A percentile compares a stretch with the other conserved stretches of the same genome.
Evolutionary conservation across 2,888 invertebrate genomes (phyloP).

Genomic region (Cataglyphis rosenhaueri): DNA sequence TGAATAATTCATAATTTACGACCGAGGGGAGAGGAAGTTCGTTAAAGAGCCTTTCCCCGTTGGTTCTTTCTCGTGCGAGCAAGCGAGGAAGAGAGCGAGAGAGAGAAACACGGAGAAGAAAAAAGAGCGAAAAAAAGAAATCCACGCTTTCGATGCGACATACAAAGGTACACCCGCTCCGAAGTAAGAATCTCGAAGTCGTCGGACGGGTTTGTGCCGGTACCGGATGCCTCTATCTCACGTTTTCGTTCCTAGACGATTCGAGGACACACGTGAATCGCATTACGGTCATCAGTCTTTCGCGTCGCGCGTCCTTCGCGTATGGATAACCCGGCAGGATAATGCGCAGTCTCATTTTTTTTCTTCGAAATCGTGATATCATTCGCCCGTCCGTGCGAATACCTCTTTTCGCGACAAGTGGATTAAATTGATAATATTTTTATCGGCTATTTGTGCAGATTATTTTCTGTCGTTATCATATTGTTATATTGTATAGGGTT

Average conservation of each 20-base stretch:
- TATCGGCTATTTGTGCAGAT: not conserved
- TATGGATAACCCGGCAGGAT: slow-evolving; percentile 24
- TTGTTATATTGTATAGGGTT: not conserved
- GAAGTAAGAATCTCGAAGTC: slow-evolving; percentile 58
- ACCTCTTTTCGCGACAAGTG: not conserved
- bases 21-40: slow-evolving; percentile 24
- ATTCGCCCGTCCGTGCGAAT: not conserved
- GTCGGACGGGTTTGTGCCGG: slow-evolving; percentile 62
- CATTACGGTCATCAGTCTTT: slow-evolving; percentile 54
- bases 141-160: slow-evolving; percentile 54
- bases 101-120: not conserved
- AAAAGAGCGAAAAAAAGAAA: slow-evolving; percentile 46
- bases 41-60: slow-evolving; percentile 62
- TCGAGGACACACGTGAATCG: slow-evolving; percentile 50
- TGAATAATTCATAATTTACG: slow-evolving; percentile 71
- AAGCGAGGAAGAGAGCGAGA: not conserved
- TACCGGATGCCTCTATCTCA: slow-evolving; percentile 59
- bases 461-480: not conserved
- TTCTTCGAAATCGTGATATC: slow-evolving; percentile 14
- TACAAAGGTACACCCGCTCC: slow-evolving; percentile 55
- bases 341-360: slow-evolving; percentile 27
- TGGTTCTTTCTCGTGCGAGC: slow-evolving; percentile 34
- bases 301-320: slow-evolving; percentile 17
- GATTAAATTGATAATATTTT: not conserved
- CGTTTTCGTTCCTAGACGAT: slow-evolving; percentile 60